A percentile compares a stretch with the other conserved stretches of the same genome.
Conservation (phyloP, 2,113 vertebrate genomes). For the Caretta caretta region DNA sequence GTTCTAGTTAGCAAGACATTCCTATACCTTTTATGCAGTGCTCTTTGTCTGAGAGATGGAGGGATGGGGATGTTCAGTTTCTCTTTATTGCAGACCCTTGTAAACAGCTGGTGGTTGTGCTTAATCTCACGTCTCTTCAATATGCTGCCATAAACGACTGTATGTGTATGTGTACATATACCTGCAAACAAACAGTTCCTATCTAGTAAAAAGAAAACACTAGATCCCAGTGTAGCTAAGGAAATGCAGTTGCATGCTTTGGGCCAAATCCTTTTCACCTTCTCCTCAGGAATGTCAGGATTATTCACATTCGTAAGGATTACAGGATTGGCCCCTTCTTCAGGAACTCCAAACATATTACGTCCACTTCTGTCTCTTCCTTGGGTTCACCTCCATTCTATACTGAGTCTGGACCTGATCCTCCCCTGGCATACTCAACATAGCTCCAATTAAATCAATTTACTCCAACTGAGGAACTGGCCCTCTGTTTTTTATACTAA, state of each 20-base stretch:
- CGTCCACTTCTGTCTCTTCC: neutral
- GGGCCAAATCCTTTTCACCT: neutral
- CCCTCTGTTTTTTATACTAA: rapidly evolving
- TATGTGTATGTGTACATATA: rapidly evolving
- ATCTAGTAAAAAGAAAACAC: neutral
- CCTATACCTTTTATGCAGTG: neutral
- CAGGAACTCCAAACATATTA: rapidly evolving
- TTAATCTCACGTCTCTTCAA: neutral
- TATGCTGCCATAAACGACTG: rapidly evolving
- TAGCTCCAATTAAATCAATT: neutral
- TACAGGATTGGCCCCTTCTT: neutral
- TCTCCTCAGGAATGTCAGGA: neutral
- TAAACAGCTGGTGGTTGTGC: rapidly evolving
- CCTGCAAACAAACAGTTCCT: neutral
- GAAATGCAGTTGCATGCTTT: neutral
- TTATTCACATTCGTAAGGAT: neutral
- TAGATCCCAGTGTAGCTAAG: neutral
- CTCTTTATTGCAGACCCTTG: neutral
- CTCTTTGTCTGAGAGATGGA: neutral
- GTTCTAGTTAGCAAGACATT: neutral
- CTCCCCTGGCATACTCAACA: neutral
- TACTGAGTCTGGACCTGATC: neutral
- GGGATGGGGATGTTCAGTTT: rapidly evolving
- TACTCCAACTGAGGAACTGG: neutral
- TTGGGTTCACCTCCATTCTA: neutral